phyloP scores from a whole-genome alignment of 2,797 vertebrate species.

The Caiman crocodilus region DNA sequence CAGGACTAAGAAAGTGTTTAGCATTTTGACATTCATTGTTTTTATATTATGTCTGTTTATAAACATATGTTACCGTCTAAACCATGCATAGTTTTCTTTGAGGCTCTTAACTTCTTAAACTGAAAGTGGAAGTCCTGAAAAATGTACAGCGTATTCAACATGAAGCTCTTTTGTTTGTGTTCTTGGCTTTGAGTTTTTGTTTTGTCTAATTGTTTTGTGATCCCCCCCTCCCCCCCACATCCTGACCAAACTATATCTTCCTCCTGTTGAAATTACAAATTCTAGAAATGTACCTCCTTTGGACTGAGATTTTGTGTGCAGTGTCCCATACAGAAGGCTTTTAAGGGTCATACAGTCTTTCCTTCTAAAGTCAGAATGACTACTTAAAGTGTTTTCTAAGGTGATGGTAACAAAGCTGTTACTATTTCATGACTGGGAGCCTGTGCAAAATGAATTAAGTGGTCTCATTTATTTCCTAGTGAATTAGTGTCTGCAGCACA shows the following conservation, averaged over 20 bases:
- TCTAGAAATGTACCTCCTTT: not conserved
- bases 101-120: not conserved
- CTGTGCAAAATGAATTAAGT: not conserved
- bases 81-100: not conserved
- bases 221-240: not conserved
- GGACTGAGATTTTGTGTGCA: not conserved
- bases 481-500: not conserved
- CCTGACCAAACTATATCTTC: not conserved
- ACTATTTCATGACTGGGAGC: not conserved
- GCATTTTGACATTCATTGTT: conserved; percentile 19
- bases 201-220: not conserved
- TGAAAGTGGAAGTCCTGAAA: not conserved
- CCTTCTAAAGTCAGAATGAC: not conserved
- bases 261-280: accelerated
- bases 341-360: not conserved
- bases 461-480: not conserved
- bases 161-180: not conserved
- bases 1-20: not conserved
- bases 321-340: accelerated
- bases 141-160: not conserved
- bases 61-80: not conserved
- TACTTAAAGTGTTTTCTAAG: not conserved
- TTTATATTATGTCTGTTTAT: conserved; percentile 11
- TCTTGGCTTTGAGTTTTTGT: too few species aligned
- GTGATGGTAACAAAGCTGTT: not conserved